A percentile compares a stretch with the other conserved stretches of the same genome.
phyloP scores from a whole-genome alignment of 2,797 vertebrate species.

The Notamacropus eugenii region DNA sequence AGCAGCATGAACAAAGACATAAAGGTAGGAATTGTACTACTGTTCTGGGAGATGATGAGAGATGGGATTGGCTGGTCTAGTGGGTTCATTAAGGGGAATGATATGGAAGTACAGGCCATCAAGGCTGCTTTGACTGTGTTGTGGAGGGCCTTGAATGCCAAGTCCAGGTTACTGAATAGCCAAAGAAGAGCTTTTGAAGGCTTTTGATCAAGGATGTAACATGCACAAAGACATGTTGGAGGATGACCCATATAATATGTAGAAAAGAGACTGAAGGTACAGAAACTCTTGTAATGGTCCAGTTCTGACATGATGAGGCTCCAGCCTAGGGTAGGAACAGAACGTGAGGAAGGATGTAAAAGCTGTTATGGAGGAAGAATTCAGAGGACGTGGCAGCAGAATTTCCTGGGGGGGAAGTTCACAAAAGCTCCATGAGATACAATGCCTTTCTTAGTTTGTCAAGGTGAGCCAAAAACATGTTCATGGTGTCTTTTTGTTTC shows the following conservation, averaged over 20 bases:
- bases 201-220: background rate
- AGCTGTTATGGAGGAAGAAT: background rate
- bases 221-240: background rate
- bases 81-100: background rate
- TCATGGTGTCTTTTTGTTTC: conserved; percentile 64
- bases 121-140: background rate
- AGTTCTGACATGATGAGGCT: background rate
- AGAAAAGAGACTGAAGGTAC: background rate
- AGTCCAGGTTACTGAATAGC: background rate
- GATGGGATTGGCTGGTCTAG: background rate
- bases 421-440: background rate
- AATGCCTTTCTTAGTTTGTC: background rate
- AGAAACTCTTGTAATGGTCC: background rate
- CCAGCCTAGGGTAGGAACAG: background rate
- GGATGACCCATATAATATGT: background rate
- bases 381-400: background rate
- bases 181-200: background rate
- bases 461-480: background rate
- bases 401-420: background rate
- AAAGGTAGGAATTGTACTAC: background rate
- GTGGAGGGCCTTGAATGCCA: background rate
- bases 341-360: background rate
- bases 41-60: background rate
- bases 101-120: background rate
- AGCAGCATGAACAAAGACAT: background rate